A percentile compares a stretch with the other conserved stretches of the same genome.
Evolutionary conservation across 2,113 vertebrate genomes (phyloP).

Genomic region (Regulus satrapa): DNA sequence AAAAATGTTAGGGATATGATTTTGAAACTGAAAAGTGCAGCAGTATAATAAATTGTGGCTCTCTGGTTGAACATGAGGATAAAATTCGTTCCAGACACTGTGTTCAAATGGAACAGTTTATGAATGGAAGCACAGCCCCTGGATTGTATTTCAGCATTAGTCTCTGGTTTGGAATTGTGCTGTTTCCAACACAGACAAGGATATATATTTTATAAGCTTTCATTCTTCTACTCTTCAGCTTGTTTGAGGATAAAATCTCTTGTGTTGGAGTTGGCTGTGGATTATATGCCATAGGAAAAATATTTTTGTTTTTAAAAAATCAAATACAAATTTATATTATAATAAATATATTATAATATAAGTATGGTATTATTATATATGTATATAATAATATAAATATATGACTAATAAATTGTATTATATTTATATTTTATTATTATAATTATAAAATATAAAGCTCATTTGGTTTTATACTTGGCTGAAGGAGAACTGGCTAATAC

Average conservation of each 20-base stretch:
- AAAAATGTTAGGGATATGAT: conserved; percentile 13
- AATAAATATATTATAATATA: too few relatives aligned
- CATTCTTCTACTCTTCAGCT: neutral
- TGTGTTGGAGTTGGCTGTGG: neutral
- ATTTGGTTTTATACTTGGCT: neutral
- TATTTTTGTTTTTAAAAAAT: neutral
- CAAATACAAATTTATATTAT: too few relatives aligned
- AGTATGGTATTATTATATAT: too few relatives aligned
- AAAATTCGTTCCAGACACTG: conserved; percentile 35
- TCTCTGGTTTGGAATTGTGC: conserved; percentile 1
- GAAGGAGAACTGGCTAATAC: neutral
- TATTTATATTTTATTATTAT: too few relatives aligned
- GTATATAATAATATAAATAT: too few relatives aligned
- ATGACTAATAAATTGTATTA: too few relatives aligned
- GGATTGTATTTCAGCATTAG: conserved; percentile 39
- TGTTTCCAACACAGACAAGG: neutral
- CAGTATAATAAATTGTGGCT: conserved; percentile 24
- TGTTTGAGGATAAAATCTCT: neutral
- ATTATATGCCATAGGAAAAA: neutral
- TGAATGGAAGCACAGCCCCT: conserved; percentile 21
- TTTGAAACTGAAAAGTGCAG: conserved; percentile 47
- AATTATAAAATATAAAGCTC: too few relatives aligned
- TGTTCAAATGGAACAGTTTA: conserved; percentile 17
- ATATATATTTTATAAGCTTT: conserved; percentile 12
- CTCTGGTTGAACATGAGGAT: conserved; percentile 11